Base-by-base conservation (phyloP, 2,797 vertebrate genomes). In the Labroides dimidiatus region DNA sequence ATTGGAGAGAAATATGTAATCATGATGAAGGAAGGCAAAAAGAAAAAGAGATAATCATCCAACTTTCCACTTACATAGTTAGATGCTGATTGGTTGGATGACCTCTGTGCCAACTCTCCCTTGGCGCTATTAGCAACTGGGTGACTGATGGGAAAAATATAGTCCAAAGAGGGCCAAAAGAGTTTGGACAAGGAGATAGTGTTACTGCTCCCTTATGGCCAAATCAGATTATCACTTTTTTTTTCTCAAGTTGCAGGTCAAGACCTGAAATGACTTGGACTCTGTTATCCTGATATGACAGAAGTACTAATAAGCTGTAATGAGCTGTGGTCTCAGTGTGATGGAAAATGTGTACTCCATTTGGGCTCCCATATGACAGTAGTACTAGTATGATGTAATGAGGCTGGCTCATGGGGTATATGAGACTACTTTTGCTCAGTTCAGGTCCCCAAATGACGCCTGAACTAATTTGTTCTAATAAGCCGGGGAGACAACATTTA, bases 51-150 rank as follows among this genome's bases (percentile, higher is more conserved):
- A 89, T 85, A 74, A 86, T 90, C 81, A 77, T 77, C 64, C 68
- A 59, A 60, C 73, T 80, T 85, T 85, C 79, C 82, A 72, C 73
- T 75, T 74, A 77, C 49, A 50, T 75, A 9, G 20, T 75, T 47
- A 53, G 61, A 82, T 75, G 66, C 81, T 86, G 84, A 89, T 88
- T 86, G 84, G 84, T 60, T 69, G 81, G 70, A 50, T 85, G 89
- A 90, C 87, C 87, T 83, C 68, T 54, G 65, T 66, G 59, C 76
- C 57, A 64, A 82, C 74, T 77, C 79, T 69, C 63, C 75, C 69
- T 77, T 9, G 2, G 64, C 39, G 8, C 80, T 56, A 82, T 85
- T 85, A 84, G 76, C 64, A 81, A 84, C 61, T 24, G 53, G 58
- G 80, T 84, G 78, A 84, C 43, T 72, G 78, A 82, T 78, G 80